phyloP scores from a whole-genome alignment of 2,797 vertebrate species.

The Ctenopoma kingsleyae region DNA sequence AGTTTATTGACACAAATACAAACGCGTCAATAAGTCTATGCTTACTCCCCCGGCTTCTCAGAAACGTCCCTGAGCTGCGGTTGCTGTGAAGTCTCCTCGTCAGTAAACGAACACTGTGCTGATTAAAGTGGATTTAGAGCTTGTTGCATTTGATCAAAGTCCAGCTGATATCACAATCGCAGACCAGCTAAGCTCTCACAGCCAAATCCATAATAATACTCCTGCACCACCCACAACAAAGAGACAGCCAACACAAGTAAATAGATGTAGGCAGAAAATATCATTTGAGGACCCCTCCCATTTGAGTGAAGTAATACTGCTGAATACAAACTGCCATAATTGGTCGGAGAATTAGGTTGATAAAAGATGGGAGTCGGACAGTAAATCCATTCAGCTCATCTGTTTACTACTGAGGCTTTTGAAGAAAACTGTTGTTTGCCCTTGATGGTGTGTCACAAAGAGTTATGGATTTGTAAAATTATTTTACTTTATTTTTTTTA shows the following conservation, averaged over 20 bases:
- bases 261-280: conserved; percentile 65
- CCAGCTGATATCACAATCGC: conserved; percentile 74
- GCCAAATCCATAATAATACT: conserved; percentile 72
- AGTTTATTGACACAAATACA: conserved; percentile 25
- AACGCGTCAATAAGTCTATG: conserved; percentile 24
- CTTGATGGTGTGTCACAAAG: conserved; percentile 59
- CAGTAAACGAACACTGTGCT: conserved; percentile 58
- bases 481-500: conserved; percentile 45
- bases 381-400: conserved; percentile 72
- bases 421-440: conserved; percentile 58
- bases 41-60: conserved; percentile 39
- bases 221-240: conserved; percentile 70
- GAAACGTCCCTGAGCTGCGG: conserved; percentile 24
- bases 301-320: conserved; percentile 60
- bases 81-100: conserved; percentile 57
- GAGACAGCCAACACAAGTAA: conserved; percentile 57
- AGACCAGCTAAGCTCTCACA: conserved; percentile 65
- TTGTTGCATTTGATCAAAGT: conserved; percentile 80
- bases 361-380: conserved; percentile 61
- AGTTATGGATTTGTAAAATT: conserved; percentile 60
- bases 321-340: conserved; percentile 63
- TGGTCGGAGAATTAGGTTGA: conserved; percentile 71
- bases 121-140: conserved; percentile 80
- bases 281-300: conserved; percentile 49
- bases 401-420: conserved; percentile 61